Evolutionary conservation across 2,888 invertebrate species (phyloP).

Genomic region (Trachelus stipa): DNA sequence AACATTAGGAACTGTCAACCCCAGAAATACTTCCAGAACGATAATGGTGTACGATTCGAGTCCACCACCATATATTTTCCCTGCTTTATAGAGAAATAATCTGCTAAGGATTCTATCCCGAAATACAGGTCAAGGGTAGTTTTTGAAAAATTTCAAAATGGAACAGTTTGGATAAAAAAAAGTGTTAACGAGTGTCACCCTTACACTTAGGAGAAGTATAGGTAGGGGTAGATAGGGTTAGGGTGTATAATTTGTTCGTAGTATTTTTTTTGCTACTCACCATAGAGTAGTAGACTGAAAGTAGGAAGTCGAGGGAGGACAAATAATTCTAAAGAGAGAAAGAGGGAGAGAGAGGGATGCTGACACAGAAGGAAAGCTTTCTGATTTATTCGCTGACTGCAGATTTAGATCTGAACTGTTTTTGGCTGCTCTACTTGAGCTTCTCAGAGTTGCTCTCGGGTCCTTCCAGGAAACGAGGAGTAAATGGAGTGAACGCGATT

Average conservation of each 20-base stretch:
- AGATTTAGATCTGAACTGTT: constrained; percentile 27
- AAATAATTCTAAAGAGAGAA: constrained; percentile 1
- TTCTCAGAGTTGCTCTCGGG: neutral
- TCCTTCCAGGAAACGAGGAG: constrained; percentile 13
- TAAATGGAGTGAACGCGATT: constrained; percentile 26
- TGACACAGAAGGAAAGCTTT: constrained; percentile 20
- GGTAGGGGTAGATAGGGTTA: too few species aligned
- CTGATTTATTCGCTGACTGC: constrained; percentile 36
- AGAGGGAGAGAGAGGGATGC: neutral
- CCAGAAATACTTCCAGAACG: neutral
- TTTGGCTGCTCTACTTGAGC: neutral
- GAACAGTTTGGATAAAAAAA: neutral
- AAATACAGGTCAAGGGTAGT: neutral
- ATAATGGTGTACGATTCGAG: neutral
- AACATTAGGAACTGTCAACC: neutral
- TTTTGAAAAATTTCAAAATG: neutral
- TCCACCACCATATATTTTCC: too few species aligned
- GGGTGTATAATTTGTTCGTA: neutral
- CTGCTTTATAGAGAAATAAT: neutral
- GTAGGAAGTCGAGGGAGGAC: neutral
- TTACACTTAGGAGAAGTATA: neutral
- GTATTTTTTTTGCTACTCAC: neutral
- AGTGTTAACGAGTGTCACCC: neutral
- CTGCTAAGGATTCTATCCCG: neutral
- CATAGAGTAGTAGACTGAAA: neutral